Percentiles rank a stretch among this genome's conserved stretches.
Conservation (phyloP, 2,888 invertebrate genomes). For the Caenorhabditis zanzibari region DNA sequence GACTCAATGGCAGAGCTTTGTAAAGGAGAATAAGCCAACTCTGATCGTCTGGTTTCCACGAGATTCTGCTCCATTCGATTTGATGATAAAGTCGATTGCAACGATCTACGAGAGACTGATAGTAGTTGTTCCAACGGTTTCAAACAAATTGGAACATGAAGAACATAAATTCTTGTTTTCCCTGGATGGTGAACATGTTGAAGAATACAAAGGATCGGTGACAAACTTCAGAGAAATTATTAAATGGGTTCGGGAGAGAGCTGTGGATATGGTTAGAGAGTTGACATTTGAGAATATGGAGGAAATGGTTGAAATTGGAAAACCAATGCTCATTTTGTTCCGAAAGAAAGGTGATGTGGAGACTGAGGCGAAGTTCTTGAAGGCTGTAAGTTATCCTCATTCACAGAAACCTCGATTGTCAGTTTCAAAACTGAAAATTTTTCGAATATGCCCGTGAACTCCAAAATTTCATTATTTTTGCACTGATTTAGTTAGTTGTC, state of each 20-base stretch:
- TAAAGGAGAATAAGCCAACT: slow-evolving; percentile 31
- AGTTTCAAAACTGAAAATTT: too few species aligned
- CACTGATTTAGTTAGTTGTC: too few species aligned
- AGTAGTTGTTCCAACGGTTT: slow-evolving; percentile 34
- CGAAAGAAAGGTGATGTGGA: slow-evolving; percentile 17
- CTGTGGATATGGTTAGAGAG: slow-evolving; percentile 43
- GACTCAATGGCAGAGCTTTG: slow-evolving; percentile 44
- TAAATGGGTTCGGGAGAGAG: slow-evolving; percentile 39
- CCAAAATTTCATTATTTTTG: too few species aligned
- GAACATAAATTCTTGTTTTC: slow-evolving; percentile 53
- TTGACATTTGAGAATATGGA: slow-evolving; percentile 58
- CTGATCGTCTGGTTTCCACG: slow-evolving; percentile 56
- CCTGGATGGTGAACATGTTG: slow-evolving; percentile 49
- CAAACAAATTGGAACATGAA: slow-evolving; percentile 38
- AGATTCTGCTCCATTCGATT: slow-evolving; percentile 46
- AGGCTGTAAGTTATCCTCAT: slow-evolving; percentile 34
- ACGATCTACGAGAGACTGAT: slow-evolving; percentile 39
- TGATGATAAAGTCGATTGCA: slow-evolving; percentile 48
- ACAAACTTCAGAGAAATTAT: slow-evolving; percentile 49
- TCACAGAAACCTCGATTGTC: too few species aligned
- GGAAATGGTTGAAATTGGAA: slow-evolving; percentile 50
- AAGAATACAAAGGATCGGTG: slow-evolving; percentile 35
- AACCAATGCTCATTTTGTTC: slow-evolving; percentile 50
- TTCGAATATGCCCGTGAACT: too few species aligned
- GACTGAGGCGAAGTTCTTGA: slow-evolving; percentile 33